Percentiles rank a stretch among this genome's conserved stretches.
Evolutionary conservation across 2,888 invertebrate species (phyloP).

Genomic region (Hypomecis atomaria): DNA sequence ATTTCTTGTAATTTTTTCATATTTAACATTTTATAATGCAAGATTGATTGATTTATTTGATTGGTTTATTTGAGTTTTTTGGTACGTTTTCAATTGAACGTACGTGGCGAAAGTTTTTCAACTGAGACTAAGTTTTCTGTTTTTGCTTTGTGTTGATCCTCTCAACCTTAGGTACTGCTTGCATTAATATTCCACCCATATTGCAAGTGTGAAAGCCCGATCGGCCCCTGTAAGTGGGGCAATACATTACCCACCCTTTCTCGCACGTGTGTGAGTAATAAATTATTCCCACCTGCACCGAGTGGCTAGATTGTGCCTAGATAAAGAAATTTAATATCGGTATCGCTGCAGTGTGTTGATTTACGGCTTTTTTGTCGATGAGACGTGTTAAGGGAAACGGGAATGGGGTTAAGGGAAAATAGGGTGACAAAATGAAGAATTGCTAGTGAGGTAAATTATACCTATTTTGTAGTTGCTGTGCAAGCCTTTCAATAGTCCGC

Average conservation of each 20-base stretch:
- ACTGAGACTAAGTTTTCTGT: not conserved
- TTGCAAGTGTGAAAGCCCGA: conserved; percentile 60
- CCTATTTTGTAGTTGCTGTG: too few species aligned
- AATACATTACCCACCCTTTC: conserved; percentile 71
- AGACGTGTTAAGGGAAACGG: not conserved
- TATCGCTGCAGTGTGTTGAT: conserved; percentile 58
- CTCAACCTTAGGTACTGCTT: conserved; percentile 21
- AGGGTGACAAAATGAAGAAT: not conserved
- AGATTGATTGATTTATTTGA: too few species aligned
- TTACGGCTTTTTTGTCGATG: conserved; percentile 49
- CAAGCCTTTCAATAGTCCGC: too few species aligned
- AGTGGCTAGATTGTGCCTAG: conserved; percentile 71
- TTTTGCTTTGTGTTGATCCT: not conserved
- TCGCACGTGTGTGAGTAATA: conserved; percentile 72
- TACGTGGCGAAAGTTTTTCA: too few species aligned
- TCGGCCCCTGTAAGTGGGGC: conserved; percentile 71
- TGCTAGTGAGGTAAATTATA: not conserved
- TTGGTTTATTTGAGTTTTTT: too few species aligned
- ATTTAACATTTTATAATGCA: too few species aligned
- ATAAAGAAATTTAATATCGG: conserved; percentile 76
- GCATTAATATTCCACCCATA: conserved; percentile 35
- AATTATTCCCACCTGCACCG: conserved; percentile 74
- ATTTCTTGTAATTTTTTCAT: too few species aligned
- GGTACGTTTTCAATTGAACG: too few species aligned
- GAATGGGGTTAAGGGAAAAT: not conserved